Percentiles rank a stretch among this genome's conserved stretches.
These are phyloP conservation scores for Euclidia mi DNA, from an alignment of 2,888 invertebrate genomes.

Conservation along the genomic window DNA sequence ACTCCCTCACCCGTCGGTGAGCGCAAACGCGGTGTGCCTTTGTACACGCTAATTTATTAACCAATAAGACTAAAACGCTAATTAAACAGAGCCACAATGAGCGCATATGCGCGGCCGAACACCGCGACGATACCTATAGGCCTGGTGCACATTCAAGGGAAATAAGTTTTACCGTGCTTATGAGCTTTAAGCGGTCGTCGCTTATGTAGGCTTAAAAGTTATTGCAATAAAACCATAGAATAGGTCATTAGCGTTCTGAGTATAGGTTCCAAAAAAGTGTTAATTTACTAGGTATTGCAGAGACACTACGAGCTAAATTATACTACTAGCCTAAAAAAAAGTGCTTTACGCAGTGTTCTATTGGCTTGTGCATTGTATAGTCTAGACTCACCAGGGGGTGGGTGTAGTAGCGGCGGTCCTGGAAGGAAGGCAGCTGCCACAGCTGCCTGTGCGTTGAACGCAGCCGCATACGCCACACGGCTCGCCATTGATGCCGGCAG, in stretches of 20 bases:
- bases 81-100: constrained; percentile 66
- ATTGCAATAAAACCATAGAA: too few species aligned
- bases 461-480: constrained; percentile 97
- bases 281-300: too few species aligned
- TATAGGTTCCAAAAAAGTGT: too few species aligned
- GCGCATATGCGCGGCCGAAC: constrained; percentile 5
- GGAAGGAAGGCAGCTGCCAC: constrained; percentile 97
- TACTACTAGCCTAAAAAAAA: too few species aligned
- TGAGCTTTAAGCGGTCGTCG: background rate
- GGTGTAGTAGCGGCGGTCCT: constrained; percentile 89
- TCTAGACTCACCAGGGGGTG: constrained; percentile 80
- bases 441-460: constrained; percentile 97
- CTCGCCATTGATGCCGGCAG: constrained; percentile 93
- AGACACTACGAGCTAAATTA: too few species aligned
- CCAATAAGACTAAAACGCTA: constrained; percentile 73
- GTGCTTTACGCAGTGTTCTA: too few species aligned
- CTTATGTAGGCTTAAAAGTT: too few species aligned
- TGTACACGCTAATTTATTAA: constrained; percentile 49
- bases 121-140: background rate
- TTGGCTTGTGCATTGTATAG: too few species aligned
- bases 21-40: constrained; percentile 46
- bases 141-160: constrained; percentile 7
- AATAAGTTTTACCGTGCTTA: too few species aligned
- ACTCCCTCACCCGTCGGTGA: constrained; percentile 69
- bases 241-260: too few species aligned